Evolutionary conservation across 2,888 invertebrate genomes (phyloP).

Genomic region (Tenthredo notha): DNA sequence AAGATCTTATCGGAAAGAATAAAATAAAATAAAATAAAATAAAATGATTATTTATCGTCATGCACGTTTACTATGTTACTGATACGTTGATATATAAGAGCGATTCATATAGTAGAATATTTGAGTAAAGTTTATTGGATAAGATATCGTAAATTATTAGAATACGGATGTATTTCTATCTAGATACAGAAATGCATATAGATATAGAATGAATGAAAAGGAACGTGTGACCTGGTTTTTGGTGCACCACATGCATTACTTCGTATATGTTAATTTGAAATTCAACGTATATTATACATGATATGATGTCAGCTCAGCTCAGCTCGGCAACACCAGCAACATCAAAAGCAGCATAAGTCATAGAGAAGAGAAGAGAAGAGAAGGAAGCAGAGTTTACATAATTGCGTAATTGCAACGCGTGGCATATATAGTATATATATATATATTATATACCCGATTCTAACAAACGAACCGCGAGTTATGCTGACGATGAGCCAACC

Average conservation of each 20-base stretch:
- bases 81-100: too few species aligned
- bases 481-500: not conserved
- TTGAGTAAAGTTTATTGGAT: not conserved
- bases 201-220: not conserved
- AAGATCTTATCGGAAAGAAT: too few species aligned
- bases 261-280: conserved; percentile 18
- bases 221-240: conserved; percentile 8
- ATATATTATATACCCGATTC: conserved; percentile 31
- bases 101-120: not conserved
- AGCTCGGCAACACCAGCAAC: not conserved
- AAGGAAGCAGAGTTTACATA: not conserved
- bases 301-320: conserved; percentile 1
- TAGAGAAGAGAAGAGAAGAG: not conserved
- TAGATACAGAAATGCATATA: not conserved
- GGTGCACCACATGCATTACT: not conserved
- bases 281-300: conserved; percentile 1
- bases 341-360: not conserved
- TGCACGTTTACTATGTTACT: too few species aligned
- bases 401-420: conserved; percentile 41
- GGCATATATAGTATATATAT: too few species aligned
- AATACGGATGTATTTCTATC: not conserved
- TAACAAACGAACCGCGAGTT: conserved; percentile 26
- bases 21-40: too few species aligned
- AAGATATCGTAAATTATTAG: too few species aligned
- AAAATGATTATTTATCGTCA: too few species aligned